Evolutionary conservation across 2,113 vertebrate species (phyloP).

Genomic region (Oryzias melastigma): DNA sequence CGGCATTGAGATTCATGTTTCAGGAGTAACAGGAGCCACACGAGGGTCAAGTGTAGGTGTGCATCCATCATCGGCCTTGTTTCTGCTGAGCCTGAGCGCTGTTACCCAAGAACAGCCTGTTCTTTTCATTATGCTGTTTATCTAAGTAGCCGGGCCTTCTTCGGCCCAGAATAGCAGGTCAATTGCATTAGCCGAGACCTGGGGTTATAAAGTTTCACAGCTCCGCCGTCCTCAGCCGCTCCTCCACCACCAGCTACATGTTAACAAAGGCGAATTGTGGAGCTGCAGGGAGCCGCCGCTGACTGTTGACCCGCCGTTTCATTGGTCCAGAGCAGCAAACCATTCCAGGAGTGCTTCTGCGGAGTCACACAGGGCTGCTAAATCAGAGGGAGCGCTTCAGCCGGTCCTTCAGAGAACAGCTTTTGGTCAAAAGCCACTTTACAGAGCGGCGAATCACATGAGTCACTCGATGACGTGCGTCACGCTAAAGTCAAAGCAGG

Average conservation of each 20-base stretch:
- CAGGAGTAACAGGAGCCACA: constrained; percentile 3
- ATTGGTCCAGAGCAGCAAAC: constrained; percentile 35
- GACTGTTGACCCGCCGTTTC: constrained; percentile 7
- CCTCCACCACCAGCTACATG: constrained; percentile 34
- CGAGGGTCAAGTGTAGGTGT: constrained; percentile 5
- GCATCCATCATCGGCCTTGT: constrained; percentile 36
- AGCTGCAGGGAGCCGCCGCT: constrained; percentile 2
- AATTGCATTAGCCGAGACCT: constrained; percentile 68
- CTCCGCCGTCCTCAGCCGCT: constrained; percentile 12
- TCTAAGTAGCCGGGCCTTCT: constrained; percentile 67
- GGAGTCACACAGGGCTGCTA: constrained; percentile 46
- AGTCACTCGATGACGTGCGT: constrained; percentile 32
- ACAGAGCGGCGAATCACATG: constrained; percentile 35
- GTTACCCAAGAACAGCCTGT: constrained; percentile 68
- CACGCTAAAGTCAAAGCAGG: constrained; percentile 26
- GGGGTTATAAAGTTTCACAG: constrained; percentile 71
- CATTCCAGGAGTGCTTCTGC: constrained; percentile 45
- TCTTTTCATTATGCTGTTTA: constrained; percentile 76
- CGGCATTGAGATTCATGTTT: not conserved
- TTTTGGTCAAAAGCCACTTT: constrained; percentile 43
- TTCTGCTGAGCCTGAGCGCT: constrained; percentile 51
- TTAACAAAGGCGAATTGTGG: constrained; percentile 34
- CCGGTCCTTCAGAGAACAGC: constrained; percentile 37
- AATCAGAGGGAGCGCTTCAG: constrained; percentile 42
- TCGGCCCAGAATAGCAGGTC: constrained; percentile 71